Evolutionary conservation across 92 coral and sea anemone genomes (phyloP), one percentile per base, ranked within the genome.

Genomic region (Umimayanthus kanabou): DNA sequence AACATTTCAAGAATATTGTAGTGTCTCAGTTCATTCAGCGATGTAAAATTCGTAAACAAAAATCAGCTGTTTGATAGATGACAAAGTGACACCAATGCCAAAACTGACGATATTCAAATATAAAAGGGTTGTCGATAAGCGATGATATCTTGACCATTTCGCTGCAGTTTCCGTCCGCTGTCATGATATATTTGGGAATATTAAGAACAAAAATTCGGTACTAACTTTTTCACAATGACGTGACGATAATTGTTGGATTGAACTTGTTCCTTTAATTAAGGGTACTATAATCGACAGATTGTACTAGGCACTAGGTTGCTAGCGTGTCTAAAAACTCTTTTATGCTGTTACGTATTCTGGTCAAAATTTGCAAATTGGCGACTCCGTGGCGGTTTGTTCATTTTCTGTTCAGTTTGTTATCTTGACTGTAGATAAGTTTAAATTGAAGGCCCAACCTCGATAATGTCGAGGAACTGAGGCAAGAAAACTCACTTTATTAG

Each of bases 61-160:
- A 9, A 45, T 70, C 79, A 83, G 58, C 87, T 40, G 87, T 70
- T 70, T 81, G 57, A 23, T 58, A 66, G 58, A 37, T 66, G 61
- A 45, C 55, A 81, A 81, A 13, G 39, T 1, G 64, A 2, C 33
- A 61, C 18, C n/a, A 10, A 25, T 13, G 5, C 20, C 53, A 49
- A 43, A 53, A 43, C 18, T 47, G 50, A 61, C 22, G 70, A 71
- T 15, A 42, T 6, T 33, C 58, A 53, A 11, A 53, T 53, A 39
- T 1, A 30, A 70, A 71, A 70, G 15, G 37, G 28, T 18, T 6
- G 33, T 20, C n/a, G 25, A 47, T 43, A 78, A 49, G 25, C 66
- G 39, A n/a, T 39, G 23, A 75, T 40, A n/a, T 39, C 45, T 33
- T 28, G 3, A 0, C 33, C 29, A 39, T 73, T 33, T 73, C 47